These are phyloP conservation scores for Bungarus multicinctus DNA, from an alignment of 2,113 vertebrate genomes.

Conservation along the genomic window DNA sequence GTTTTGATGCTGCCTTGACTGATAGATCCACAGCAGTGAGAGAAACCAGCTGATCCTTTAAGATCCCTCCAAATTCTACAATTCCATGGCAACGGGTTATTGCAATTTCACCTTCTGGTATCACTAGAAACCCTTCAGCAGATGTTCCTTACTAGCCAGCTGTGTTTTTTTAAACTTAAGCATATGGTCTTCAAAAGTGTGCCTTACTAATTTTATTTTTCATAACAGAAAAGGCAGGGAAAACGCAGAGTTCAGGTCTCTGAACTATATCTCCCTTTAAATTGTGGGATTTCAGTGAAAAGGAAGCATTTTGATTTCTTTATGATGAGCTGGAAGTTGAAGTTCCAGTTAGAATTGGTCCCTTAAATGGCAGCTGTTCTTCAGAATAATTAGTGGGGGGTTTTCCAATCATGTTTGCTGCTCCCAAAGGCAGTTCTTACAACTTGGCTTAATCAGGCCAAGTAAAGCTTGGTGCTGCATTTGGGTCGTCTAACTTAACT, in stretches of 20 bases:
- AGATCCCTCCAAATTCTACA: neutral
- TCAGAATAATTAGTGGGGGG: neutral
- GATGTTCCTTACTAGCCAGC: conserved; percentile 41
- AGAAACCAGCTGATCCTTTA: neutral
- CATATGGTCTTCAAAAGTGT: conserved; percentile 38
- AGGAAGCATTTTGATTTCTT: neutral
- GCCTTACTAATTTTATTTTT: conserved; percentile 55
- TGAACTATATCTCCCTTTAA: neutral
- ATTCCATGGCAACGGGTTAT: conserved; percentile 29
- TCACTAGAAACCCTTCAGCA: conserved; percentile 49
- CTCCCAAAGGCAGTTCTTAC: neutral
- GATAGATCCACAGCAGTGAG: neutral
- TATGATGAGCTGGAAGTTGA: neutral
- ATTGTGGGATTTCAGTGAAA: neutral
- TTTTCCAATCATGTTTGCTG: neutral
- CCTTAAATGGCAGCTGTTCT: neutral
- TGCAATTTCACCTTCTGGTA: conserved; percentile 36
- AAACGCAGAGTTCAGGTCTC: neutral
- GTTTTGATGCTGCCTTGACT: too few relatives aligned
- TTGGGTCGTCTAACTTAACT: neutral
- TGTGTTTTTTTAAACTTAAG: conserved; percentile 54
- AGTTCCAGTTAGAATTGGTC: neutral
- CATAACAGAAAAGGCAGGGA: neutral
- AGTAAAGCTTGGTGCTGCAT: neutral
- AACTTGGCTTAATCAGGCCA: neutral